Percentiles rank a stretch among this genome's conserved stretches.
Conservation (phyloP, 2,888 invertebrate genomes). For the Salpingus planirostris region DNA sequence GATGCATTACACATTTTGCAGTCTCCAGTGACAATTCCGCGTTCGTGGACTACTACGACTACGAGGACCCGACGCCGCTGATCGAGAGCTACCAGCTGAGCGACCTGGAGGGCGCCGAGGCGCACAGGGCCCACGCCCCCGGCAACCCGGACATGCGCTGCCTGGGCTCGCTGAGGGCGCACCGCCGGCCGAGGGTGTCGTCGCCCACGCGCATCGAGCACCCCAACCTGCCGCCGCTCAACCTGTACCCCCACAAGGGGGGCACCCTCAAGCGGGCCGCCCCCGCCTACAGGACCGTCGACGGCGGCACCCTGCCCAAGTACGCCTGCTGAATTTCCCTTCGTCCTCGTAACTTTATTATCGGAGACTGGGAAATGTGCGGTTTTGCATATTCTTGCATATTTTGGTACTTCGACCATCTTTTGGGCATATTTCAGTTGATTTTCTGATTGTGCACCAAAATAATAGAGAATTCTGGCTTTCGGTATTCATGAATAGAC, state of each 20-base stretch:
- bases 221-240: constrained; percentile 71
- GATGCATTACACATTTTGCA: no score
- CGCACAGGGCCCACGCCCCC: constrained; percentile 38
- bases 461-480: no score
- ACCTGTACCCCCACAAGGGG: constrained; percentile 48
- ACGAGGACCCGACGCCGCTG: constrained; percentile 68
- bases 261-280: constrained; percentile 28
- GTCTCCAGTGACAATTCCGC: constrained; percentile 69
- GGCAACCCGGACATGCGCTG: constrained; percentile 40
- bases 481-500: no score
- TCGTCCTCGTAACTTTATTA: no score
- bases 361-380: no score
- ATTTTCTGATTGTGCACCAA: no score
- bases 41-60: constrained; percentile 70
- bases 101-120: constrained; percentile 47
- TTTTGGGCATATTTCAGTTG: no score
- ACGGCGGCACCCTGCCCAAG: constrained; percentile 29
- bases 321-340: constrained; percentile 27
- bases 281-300: constrained; percentile 27
- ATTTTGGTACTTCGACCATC: no score
- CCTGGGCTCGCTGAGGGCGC: constrained; percentile 40
- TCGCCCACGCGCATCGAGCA: constrained; percentile 76
- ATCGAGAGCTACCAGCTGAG: constrained; percentile 63
- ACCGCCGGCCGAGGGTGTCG: constrained; percentile 58
- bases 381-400: no score